Evolutionary conservation across 2,888 invertebrate species (phyloP).

Genomic region (Euphydryas editha): DNA sequence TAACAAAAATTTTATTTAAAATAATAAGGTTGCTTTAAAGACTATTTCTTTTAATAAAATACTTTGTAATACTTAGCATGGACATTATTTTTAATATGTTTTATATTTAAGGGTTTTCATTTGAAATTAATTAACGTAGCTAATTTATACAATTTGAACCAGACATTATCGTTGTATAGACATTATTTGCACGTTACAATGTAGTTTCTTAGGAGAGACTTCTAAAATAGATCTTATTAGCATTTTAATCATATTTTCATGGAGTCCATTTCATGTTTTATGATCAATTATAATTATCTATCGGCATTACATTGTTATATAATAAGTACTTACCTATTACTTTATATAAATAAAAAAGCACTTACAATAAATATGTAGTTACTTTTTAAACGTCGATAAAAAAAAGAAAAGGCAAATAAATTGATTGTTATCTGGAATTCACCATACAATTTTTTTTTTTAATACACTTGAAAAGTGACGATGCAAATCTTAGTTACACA

Average conservation of each 20-base stretch:
- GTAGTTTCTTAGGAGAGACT: conserved; percentile 5
- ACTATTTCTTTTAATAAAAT: no score
- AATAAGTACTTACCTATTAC: no score
- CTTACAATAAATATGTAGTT: no score
- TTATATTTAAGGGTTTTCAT: neutral
- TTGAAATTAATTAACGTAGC: neutral
- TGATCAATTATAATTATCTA: neutral
- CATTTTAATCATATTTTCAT: neutral
- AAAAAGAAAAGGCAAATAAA: no score
- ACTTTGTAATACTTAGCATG: neutral
- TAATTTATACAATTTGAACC: neutral
- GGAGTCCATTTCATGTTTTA: neutral
- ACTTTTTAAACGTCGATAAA: no score
- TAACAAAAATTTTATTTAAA: no score
- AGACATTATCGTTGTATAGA: neutral
- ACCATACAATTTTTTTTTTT: neutral
- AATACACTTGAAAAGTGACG: no score
- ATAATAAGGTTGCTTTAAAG: no score
- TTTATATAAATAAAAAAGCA: no score
- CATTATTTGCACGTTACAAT: conserved; percentile 13
- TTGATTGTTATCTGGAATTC: no score
- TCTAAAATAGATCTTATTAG: neutral
- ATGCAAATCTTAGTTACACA: no score
- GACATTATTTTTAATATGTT: neutral
- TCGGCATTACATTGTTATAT: neutral